Percentiles rank a stretch among this genome's conserved stretches.
phyloP scores from a whole-genome alignment of 2,797 vertebrate genomes.

The Pitangus sulphuratus region DNA sequence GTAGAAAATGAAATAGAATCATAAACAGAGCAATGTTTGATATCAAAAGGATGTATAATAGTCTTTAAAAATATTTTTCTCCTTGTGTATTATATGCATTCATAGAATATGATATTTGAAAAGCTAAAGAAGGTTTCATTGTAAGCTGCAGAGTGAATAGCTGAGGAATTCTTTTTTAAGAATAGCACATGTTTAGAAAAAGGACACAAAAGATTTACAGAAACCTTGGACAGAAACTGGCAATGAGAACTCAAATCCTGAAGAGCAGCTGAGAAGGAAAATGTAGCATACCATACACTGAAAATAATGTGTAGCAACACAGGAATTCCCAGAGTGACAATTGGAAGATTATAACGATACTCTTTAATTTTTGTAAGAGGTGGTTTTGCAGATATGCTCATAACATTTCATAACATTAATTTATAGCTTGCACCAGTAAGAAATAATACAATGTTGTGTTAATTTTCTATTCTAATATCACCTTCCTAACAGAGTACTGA shows the following conservation, averaged over 20 bases:
- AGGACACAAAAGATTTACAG: slow-evolving; percentile 69
- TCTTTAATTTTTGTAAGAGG: slow-evolving; percentile 70
- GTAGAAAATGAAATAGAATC: not conserved
- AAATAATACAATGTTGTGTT: slow-evolving; percentile 64
- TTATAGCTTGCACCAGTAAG: slow-evolving; percentile 59
- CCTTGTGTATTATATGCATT: not conserved
- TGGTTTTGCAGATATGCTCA: slow-evolving; percentile 62
- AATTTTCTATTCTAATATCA: slow-evolving; percentile 52
- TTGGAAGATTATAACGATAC: slow-evolving; percentile 57
- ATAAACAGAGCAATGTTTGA: not conserved
- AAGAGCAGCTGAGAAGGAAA: slow-evolving; percentile 25
- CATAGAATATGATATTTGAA: not conserved
- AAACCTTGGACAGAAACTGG: slow-evolving; percentile 57
- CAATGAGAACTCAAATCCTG: slow-evolving; percentile 51
- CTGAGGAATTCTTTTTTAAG: slow-evolving; percentile 22
- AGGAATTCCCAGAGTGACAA: slow-evolving; percentile 67
- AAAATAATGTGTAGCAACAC: slow-evolving; percentile 67
- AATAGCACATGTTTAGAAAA: slow-evolving; percentile 59
- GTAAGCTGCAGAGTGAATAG: slow-evolving; percentile 38
- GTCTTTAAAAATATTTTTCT: slow-evolving; percentile 27
- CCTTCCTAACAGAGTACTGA: slow-evolving; percentile 33
- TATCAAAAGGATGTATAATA: not conserved
- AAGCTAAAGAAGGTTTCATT: slow-evolving; percentile 29
- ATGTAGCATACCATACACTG: not conserved
- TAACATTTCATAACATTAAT: slow-evolving; percentile 75